phyloP scores from a whole-genome alignment of 2,113 vertebrate species.

The Greenwoodochromis staneri region DNA sequence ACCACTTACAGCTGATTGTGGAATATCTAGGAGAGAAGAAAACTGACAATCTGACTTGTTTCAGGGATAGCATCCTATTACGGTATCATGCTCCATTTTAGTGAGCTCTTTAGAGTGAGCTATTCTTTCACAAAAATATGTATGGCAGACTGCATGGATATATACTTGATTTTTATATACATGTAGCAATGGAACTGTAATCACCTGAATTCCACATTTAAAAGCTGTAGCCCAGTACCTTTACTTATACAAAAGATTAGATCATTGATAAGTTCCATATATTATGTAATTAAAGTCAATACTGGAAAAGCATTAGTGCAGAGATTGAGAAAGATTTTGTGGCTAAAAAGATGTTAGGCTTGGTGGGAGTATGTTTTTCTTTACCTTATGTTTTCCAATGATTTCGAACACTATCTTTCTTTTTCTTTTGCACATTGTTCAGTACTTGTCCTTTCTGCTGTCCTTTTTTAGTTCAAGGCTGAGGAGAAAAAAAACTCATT shows the following conservation, averaged over 20 bases:
- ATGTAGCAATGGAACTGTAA: background rate
- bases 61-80: background rate
- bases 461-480: background rate
- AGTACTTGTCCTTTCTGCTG: background rate
- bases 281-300: background rate
- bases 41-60: background rate
- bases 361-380: background rate
- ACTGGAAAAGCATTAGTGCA: background rate
- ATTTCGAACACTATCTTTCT: background rate
- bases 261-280: background rate
- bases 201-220: background rate
- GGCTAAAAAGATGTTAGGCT: background rate
- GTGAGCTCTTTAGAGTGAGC: background rate
- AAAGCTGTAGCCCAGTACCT: background rate
- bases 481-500: accelerated
- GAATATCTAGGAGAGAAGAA: background rate
- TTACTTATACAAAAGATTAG: background rate
- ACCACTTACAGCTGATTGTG: background rate
- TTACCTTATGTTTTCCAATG: background rate
- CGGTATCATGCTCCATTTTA: background rate
- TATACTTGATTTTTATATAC: background rate
- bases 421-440: background rate
- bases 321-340: background rate
- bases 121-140: background rate
- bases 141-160: background rate